Base-by-base conservation (phyloP, 1,140 invertebrate genomes). In the Papilio xuthus region DNA sequence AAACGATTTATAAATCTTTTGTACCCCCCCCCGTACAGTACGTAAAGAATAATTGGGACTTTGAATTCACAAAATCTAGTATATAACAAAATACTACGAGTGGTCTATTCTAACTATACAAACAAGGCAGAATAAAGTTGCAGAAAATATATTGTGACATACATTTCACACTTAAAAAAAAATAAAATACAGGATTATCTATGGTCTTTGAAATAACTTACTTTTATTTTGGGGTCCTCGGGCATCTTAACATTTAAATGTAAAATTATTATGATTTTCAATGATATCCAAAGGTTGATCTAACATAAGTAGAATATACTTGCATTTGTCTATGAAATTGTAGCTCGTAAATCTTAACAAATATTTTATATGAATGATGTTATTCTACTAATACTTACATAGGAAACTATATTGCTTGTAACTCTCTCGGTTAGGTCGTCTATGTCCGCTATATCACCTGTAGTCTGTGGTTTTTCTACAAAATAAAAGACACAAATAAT, bases 391-490 rank as follows among this genome's bases (percentile, higher is more conserved):
- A 18, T 72, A 86, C 90, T 90, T 82, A 93, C 92, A 86, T 92
- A 90, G 15, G 92, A 93, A 0, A 93, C 91, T n/a, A 93, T 92
- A 72, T 93, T 93, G 1, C 88, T 92, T 0, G 90, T 93, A 0
- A 92, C 87, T 56, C 92, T 84, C 78, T 93, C 92, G 70, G 90
- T 89, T 13, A 93, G 83, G 44, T 93, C 92, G 13, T 92, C 91
- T 32, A 92, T 84, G 72, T 93, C 90, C 0, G 84, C 88, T 13
- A 86, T 82, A 0, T 88, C 90, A 8, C 82, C 81, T 13, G 70
- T 74, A 26, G 85, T 88, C 70, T 90, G 85, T 2, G 90, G 86
- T 81, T 90, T 92, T 85, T 88, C 91, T 93, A 79, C 60, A 83
- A 50, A 76, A 77, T 75, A 81, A 81, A 80, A 50, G 20, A 79